Evolutionary conservation across 1,140 invertebrate species (phyloP), one percentile per base, ranked within the genome.

Genomic region (Dysdera silvatica): DNA sequence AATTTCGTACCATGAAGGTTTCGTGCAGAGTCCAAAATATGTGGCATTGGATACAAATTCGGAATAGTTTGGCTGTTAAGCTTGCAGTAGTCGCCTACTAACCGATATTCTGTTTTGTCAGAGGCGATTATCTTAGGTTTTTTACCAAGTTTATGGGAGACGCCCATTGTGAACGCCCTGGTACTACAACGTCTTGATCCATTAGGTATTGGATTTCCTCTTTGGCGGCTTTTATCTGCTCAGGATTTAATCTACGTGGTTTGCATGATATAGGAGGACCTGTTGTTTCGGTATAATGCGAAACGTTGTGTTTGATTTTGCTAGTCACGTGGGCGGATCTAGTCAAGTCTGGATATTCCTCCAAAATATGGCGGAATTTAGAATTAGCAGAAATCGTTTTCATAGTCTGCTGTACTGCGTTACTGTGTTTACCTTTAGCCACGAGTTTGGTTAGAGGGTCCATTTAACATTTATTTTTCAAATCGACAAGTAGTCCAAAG

Each of bases 111-210:
- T 10, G 68, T 60, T 28, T 20, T 55, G 18, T 28, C 47, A n/a
- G n/a, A n/a, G n/a, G n/a, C n/a, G n/a, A n/a, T n/a, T n/a, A n/a
- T n/a, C n/a, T n/a, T n/a, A 16, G 29, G 33, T 72, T 69, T 0
- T 59, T 68, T 10, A 73, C 70, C 26, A 72, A 54, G 62, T 70
- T 66, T 7, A 71, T 33, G 4, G 60, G 66, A 5, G 69, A 72
- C 7, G 64, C 41, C 56, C 56, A 71, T 8, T 32, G 33, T 31
- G 54, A 68, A 4, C 47, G 51, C 4, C 64, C 71, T 18, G 45
- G 69, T 4, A 61, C 45, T 2, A 70, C 57, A 16, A 68, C 52
- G 1, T 49, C 67, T 16, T 55, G 56, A 4, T 0, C 37, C 12
- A 63, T 12, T 20, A 67, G n/a, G 23, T 54, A 48, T 31, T 68